Evolutionary conservation across 1,140 invertebrate species (phyloP).

Genomic region (Lepidurus apus): DNA sequence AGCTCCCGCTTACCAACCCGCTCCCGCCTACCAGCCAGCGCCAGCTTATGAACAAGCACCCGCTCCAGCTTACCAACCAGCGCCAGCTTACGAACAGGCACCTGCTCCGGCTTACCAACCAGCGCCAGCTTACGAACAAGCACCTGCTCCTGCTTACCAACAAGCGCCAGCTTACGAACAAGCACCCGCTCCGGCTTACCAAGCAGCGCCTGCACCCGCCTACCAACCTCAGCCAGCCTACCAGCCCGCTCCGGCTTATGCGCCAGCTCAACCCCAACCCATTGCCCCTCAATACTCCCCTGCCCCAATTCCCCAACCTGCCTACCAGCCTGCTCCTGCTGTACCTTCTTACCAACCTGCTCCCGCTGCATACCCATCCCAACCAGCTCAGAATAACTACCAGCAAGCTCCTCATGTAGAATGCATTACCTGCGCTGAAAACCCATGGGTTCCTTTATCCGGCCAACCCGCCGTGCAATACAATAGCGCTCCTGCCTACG

Average conservation of each 20-base stretch:
- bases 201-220: neutral
- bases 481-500: neutral
- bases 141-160: neutral
- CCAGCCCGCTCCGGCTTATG: constrained; percentile 20
- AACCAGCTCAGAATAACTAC: neutral
- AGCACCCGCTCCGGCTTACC: constrained; percentile 11
- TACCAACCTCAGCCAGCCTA: constrained; percentile 20
- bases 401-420: constrained; percentile 26
- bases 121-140: constrained; percentile 13
- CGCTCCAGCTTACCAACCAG: neutral
- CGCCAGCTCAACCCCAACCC: neutral
- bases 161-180: constrained; percentile 11
- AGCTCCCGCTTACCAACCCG: neutral
- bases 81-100: neutral
- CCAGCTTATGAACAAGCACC: neutral
- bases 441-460: constrained; percentile 30
- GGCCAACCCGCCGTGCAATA: constrained; percentile 15
- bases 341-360: neutral
- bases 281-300: neutral
- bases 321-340: constrained; percentile 12
- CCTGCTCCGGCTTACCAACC: neutral
- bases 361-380: neutral
- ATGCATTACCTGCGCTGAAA: constrained; percentile 29
- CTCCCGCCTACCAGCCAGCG: neutral
- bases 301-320: constrained; percentile 1